Percentiles rank a stretch among this genome's conserved stretches.
Evolutionary conservation across 2,797 vertebrate genomes (phyloP).

Genomic region (Poecilia gillii): DNA sequence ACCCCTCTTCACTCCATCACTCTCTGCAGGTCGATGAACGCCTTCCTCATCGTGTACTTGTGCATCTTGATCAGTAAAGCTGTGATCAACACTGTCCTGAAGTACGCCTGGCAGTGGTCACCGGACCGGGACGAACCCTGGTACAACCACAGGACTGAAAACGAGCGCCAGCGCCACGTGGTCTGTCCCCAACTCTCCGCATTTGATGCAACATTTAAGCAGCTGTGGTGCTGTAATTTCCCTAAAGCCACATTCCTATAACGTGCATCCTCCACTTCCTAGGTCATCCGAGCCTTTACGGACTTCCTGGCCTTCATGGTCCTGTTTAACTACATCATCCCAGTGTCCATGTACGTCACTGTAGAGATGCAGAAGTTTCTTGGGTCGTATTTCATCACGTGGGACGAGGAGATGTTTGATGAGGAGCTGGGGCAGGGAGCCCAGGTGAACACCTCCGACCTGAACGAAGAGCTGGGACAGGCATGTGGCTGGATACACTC

Average conservation of each 20-base stretch:
- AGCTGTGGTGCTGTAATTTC: neutral
- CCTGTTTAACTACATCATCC: slow-evolving; percentile 99
- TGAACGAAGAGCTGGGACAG: slow-evolving; percentile 98
- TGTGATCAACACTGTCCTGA: slow-evolving; percentile 92
- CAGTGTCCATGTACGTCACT: slow-evolving; percentile 98
- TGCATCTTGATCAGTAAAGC: slow-evolving; percentile 97
- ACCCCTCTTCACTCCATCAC: slow-evolving; percentile 1
- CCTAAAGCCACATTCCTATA: neutral
- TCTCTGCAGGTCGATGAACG: slow-evolving; percentile 92
- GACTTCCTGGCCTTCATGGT: slow-evolving; percentile 99
- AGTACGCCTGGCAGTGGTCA: slow-evolving; percentile 94
- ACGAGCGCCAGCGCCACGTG: slow-evolving; percentile 90
- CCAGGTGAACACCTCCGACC: slow-evolving; percentile 96
- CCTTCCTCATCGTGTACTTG: slow-evolving; percentile 94
- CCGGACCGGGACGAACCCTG: slow-evolving; percentile 92
- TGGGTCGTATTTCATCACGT: slow-evolving; percentile 96
- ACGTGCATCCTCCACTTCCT: neutral
- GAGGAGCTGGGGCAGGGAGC: slow-evolving; percentile 92
- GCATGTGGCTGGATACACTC: slow-evolving; percentile 59
- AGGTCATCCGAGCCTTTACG: slow-evolving; percentile 94
- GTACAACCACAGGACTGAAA: slow-evolving; percentile 95
- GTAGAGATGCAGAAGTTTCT: slow-evolving; percentile 99
- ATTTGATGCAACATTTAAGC: neutral
- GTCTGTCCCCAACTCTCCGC: slow-evolving; percentile 69
- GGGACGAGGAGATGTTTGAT: slow-evolving; percentile 98